Percentiles rank a stretch among this genome's conserved stretches.
Evolutionary conservation across 2,797 vertebrate genomes (phyloP).

Genomic region (Neosalanx taihuensis): DNA sequence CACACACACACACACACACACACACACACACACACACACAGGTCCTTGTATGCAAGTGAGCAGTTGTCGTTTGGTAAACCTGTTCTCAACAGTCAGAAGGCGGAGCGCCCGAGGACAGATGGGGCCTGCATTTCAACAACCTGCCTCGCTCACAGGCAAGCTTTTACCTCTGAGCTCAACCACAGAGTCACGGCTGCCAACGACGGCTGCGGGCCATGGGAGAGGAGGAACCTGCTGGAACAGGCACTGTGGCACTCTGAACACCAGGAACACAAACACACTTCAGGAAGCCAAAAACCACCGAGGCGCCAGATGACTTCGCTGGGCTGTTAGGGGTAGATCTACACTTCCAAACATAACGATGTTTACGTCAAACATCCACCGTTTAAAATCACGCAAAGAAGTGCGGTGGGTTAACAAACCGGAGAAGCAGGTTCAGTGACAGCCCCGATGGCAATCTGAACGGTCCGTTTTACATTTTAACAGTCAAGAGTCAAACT

Average conservation of each 20-base stretch:
- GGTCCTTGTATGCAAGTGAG: conserved; percentile 47
- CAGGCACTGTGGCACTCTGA: conserved; percentile 44
- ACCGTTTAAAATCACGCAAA: background rate
- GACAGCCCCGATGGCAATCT: no score
- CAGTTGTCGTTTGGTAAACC: conserved; percentile 61
- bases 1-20: background rate
- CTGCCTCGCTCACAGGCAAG: conserved; percentile 23
- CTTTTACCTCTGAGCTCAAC: conserved; percentile 21
- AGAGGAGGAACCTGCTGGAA: conserved; percentile 48
- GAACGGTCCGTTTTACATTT: no score
- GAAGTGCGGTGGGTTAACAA: background rate
- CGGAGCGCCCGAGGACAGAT: conserved; percentile 22
- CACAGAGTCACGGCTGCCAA: conserved; percentile 31
- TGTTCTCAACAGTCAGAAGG: conserved; percentile 58
- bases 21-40: conserved; percentile 28
- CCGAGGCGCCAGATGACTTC: background rate
- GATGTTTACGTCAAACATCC: background rate
- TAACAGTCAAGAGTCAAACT: background rate
- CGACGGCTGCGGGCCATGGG: conserved; percentile 17
- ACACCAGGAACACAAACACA: conserved; percentile 39
- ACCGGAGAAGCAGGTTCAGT: no score
- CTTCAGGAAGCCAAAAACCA: conserved; percentile 32
- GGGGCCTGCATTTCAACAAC: conserved; percentile 24
- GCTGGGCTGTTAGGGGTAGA: background rate
- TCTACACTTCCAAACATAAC: background rate